Conservation (phyloP, 2,797 vertebrate genomes). For the Melanotaenia nigrans region DNA sequence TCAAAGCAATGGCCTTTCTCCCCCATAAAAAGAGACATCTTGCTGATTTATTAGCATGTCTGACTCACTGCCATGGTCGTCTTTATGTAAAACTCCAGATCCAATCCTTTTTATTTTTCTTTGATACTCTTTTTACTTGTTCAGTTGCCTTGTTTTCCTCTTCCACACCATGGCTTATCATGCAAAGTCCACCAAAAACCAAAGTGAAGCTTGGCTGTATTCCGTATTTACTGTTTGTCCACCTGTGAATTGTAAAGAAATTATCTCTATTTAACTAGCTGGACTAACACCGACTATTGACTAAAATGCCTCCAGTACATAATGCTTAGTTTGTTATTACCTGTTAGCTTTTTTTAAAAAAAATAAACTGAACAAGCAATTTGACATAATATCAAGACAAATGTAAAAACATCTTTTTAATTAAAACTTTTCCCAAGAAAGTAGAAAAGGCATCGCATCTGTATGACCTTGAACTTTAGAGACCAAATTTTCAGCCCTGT, state of each 20-base stretch:
- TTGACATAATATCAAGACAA: background rate
- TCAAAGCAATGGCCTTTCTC: constrained; percentile 46
- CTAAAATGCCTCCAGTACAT: background rate
- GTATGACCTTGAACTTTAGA: background rate
- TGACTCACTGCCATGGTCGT: constrained; percentile 46
- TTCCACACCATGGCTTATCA: constrained; percentile 7
- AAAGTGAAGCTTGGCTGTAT: background rate
- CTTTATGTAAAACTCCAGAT: constrained; percentile 24
- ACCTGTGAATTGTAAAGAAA: background rate
- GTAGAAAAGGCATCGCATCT: background rate
- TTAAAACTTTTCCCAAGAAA: background rate
- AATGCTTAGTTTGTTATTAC: too few relatives aligned
- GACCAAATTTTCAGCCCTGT: background rate
- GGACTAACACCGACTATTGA: background rate
- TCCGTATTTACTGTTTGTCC: background rate
- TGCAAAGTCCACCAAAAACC: background rate
- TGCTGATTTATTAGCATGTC: constrained; percentile 43
- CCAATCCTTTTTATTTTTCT: constrained; percentile 16
- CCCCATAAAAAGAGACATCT: constrained; percentile 16
- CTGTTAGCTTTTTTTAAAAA: background rate
- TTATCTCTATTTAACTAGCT: background rate
- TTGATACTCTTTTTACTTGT: background rate
- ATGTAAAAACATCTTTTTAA: background rate
- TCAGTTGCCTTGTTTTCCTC: constrained; percentile 32
- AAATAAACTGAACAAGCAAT: background rate